These are phyloP conservation scores for Tyrophagus putrescentiae DNA, from an alignment of 1,140 invertebrate species.

Conservation along the genomic window DNA sequence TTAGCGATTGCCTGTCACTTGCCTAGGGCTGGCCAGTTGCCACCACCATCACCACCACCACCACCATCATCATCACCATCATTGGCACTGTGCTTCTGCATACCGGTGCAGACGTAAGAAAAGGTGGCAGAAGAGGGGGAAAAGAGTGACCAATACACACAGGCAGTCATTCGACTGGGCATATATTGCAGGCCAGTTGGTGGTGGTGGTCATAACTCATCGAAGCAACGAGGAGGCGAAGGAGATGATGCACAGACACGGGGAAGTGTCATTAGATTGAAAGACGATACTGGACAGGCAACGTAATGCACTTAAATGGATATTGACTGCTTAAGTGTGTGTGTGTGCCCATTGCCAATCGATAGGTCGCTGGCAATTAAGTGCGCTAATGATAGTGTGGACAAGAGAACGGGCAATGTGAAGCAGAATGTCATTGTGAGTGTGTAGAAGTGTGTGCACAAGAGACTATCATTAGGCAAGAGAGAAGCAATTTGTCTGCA, in stretches of 20 bases:
- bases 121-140: too few relatives aligned
- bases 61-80: too few relatives aligned
- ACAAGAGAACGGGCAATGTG: not conserved
- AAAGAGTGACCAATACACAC: too few relatives aligned
- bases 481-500: not conserved
- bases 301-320: not conserved
- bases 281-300: not conserved
- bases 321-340: too few relatives aligned
- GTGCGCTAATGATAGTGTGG: constrained; percentile 1
- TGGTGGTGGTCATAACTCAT: not conserved
- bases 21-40: constrained; percentile 2
- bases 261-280: too few relatives aligned
- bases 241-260: too few relatives aligned
- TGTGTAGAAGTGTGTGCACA: too few relatives aligned
- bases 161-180: too few relatives aligned
- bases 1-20: constrained; percentile 5
- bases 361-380: constrained; percentile 4
- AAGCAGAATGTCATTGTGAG: not conserved
- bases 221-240: not conserved
- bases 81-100: not conserved
- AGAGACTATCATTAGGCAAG: not conserved
- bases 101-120: too few relatives aligned
- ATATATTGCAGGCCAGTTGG: too few relatives aligned
- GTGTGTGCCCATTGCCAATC: constrained; percentile 5
- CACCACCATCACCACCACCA: too few relatives aligned